A percentile compares a stretch with the other conserved stretches of the same genome.
These are phyloP conservation scores for Chrosomus eos DNA, from an alignment of 2,797 vertebrate genomes.

Conservation along the genomic window DNA sequence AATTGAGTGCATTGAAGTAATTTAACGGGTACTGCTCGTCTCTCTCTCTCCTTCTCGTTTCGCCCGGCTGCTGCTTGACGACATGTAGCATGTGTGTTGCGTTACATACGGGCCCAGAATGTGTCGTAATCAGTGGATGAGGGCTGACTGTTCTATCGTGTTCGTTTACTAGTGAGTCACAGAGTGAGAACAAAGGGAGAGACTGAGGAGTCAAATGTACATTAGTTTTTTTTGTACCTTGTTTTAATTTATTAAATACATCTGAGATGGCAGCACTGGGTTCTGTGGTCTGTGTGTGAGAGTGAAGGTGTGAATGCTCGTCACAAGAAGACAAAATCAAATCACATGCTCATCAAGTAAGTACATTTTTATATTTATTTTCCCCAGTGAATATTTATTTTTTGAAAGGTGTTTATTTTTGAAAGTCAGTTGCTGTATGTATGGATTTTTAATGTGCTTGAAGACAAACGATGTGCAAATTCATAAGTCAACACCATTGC, in stretches of 20 bases:
- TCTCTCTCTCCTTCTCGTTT: slow-evolving; percentile 69
- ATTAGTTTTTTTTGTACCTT: slow-evolving; percentile 81
- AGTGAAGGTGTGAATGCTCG: not conserved
- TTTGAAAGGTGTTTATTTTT: not conserved
- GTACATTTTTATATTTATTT: not conserved
- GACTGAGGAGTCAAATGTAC: slow-evolving; percentile 72
- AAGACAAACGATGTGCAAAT: not conserved
- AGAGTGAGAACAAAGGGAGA: slow-evolving; percentile 56
- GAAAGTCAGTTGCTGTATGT: not conserved
- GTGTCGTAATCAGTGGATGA: slow-evolving; percentile 54
- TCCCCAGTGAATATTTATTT: not conserved
- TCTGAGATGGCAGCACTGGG: slow-evolving; percentile 73
- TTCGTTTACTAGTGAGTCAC: slow-evolving; percentile 64
- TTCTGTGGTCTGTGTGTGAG: slow-evolving; percentile 24
- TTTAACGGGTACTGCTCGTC: slow-evolving; percentile 62
- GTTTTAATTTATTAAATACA: slow-evolving; percentile 91
- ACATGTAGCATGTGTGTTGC: slow-evolving; percentile 85
- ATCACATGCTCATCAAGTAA: not conserved
- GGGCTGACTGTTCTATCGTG: slow-evolving; percentile 49
- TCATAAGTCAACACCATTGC: no score
- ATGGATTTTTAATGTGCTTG: not conserved
- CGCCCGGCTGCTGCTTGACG: slow-evolving; percentile 77
- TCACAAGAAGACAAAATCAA: not conserved
- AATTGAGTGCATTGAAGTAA: slow-evolving; percentile 16
- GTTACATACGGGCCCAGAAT: slow-evolving; percentile 49